phyloP scores from a whole-genome alignment of 2,888 invertebrate species.

The Tuta absoluta region DNA sequence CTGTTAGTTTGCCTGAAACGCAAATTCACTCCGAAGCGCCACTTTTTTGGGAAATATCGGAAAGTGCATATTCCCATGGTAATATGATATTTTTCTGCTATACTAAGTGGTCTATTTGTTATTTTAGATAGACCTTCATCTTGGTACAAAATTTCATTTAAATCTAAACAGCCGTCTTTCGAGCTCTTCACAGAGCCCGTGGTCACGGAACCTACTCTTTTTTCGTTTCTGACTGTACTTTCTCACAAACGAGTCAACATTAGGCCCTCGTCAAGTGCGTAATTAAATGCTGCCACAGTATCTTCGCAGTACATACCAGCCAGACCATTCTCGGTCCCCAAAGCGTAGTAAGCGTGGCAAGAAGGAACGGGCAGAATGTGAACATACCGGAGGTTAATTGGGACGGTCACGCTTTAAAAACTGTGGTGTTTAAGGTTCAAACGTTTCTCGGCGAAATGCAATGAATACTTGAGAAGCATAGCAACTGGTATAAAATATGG shows the following conservation, averaged over 20 bases:
- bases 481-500: neutral
- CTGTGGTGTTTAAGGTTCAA: neutral
- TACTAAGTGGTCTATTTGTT: no score
- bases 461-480: neutral
- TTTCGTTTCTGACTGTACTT: neutral
- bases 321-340: conserved; percentile 46
- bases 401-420: neutral
- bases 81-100: no score
- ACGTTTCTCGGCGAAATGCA: neutral
- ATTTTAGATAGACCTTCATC: no score
- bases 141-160: no score
- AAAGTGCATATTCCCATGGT: no score
- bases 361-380: conserved; percentile 21
- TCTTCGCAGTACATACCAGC: conserved; percentile 43
- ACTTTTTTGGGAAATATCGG: no score
- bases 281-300: conserved; percentile 60
- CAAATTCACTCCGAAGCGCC: no score
- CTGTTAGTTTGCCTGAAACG: no score
- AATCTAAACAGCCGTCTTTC: no score
- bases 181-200: no score
- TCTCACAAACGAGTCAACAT: conserved; percentile 45
- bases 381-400: conserved; percentile 27
- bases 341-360: conserved; percentile 32
- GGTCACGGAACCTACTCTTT: neutral
- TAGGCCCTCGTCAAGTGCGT: conserved; percentile 56